A percentile compares a stretch with the other conserved stretches of the same genome.
Evolutionary conservation across 2,797 vertebrate species (phyloP).

Genomic region (Phalanger gymnotis): DNA sequence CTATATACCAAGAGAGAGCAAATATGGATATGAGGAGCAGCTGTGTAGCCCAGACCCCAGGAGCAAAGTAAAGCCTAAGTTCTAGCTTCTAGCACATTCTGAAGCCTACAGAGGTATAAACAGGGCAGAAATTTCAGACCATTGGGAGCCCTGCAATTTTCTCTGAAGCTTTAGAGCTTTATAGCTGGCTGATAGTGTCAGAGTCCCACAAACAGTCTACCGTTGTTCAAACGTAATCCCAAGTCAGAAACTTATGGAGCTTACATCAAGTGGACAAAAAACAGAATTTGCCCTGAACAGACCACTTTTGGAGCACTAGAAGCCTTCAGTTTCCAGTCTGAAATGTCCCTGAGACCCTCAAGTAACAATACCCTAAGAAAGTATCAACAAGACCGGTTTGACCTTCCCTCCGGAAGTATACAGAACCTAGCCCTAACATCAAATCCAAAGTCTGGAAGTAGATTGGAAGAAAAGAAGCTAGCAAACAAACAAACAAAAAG

Average conservation of each 20-base stretch:
- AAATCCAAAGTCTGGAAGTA: too few relatives aligned
- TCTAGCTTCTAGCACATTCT: neutral
- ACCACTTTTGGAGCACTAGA: too few relatives aligned
- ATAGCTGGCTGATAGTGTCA: neutral
- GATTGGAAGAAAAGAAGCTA: too few relatives aligned
- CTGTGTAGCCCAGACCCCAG: neutral
- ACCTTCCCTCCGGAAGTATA: neutral
- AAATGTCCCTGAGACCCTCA: neutral
- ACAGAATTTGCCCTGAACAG: neutral
- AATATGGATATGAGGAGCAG: neutral
- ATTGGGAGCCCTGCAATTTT: neutral
- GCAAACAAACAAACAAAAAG: too few relatives aligned
- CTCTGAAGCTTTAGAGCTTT: neutral
- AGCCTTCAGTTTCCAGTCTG: neutral
- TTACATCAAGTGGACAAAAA: neutral
- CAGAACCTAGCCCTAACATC: too few relatives aligned
- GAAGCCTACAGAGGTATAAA: neutral
- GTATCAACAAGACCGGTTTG: neutral
- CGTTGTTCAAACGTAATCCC: neutral
- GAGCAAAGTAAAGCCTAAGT: neutral
- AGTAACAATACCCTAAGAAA: neutral
- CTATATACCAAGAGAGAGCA: neutral
- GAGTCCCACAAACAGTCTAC: neutral
- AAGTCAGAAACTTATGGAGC: neutral
- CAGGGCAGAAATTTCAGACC: neutral